phyloP scores from a whole-genome alignment of 2,797 vertebrate species.

The Rhadinocentrus ornatus region DNA sequence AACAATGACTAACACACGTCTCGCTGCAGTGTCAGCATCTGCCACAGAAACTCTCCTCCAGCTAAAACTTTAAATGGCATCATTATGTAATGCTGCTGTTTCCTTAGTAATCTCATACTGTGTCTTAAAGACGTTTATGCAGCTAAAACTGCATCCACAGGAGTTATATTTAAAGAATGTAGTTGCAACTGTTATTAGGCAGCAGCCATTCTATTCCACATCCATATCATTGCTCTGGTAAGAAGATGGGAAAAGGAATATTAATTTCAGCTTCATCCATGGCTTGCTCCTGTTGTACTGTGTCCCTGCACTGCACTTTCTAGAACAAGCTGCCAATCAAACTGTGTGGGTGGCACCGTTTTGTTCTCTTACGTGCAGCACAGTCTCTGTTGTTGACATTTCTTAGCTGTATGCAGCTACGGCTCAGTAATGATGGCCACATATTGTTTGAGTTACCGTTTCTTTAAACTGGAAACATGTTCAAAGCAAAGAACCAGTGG shows the following conservation, averaged over 20 bases:
- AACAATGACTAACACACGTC: slow-evolving; percentile 39
- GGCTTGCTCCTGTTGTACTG: slow-evolving; percentile 5
- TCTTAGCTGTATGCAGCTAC: slow-evolving; percentile 12
- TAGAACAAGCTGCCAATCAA: slow-evolving; percentile 54
- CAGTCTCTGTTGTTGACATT: slow-evolving; percentile 23
- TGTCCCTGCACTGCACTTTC: slow-evolving; percentile 26
- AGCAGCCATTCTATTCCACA: neutral
- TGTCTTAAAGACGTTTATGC: slow-evolving; percentile 16
- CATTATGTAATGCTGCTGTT: slow-evolving; percentile 52
- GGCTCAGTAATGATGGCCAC: slow-evolving; percentile 15
- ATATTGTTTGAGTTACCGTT: slow-evolving; percentile 14
- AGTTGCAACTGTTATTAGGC: slow-evolving; percentile 2
- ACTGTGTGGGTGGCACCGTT: slow-evolving; percentile 39
- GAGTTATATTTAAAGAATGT: slow-evolving; percentile 26
- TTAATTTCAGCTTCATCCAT: slow-evolving; percentile 8
- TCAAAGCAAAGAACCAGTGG: slow-evolving; percentile 24
- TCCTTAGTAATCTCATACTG: slow-evolving; percentile 13
- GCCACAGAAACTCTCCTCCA: slow-evolving; percentile 36
- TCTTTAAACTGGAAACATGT: slow-evolving; percentile 36
- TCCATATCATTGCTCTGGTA: no score
- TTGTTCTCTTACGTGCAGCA: slow-evolving; percentile 38
- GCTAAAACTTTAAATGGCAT: slow-evolving; percentile 39
- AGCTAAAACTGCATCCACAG: slow-evolving; percentile 25
- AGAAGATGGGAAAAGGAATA: neutral
- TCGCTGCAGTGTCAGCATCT: slow-evolving; percentile 7